A percentile compares a stretch with the other conserved stretches of the same genome.
Evolutionary conservation across 2,113 vertebrate species (phyloP).

Genomic region (Halcyon malimbica): DNA sequence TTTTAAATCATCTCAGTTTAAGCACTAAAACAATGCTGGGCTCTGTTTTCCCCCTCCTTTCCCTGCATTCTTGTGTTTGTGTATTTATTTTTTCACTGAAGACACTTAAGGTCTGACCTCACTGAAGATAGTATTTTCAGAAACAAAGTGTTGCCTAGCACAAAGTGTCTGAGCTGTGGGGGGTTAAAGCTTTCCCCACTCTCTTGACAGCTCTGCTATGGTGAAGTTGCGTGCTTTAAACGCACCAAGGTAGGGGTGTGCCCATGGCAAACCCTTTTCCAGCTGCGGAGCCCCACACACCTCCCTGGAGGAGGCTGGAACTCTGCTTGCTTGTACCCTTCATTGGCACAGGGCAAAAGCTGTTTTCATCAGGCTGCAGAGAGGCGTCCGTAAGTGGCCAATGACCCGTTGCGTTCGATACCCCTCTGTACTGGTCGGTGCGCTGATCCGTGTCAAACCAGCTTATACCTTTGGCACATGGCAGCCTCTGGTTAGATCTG

Average conservation of each 20-base stretch:
- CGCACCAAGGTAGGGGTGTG: neutral
- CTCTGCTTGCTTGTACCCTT: neutral
- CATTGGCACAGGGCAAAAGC: neutral
- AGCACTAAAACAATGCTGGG: neutral
- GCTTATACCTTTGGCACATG: neutral
- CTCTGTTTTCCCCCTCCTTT: neutral
- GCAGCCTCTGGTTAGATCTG: neutral
- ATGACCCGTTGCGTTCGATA: neutral
- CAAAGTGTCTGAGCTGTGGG: neutral
- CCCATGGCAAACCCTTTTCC: neutral
- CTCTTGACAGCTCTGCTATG: neutral
- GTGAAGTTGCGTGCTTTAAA: neutral
- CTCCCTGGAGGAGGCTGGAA: neutral
- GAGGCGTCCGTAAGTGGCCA: neutral
- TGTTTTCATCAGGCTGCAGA: neutral
- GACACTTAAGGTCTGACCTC: slow-evolving; percentile 6
- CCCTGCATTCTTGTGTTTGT: neutral
- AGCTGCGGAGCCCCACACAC: neutral
- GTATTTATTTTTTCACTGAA: slow-evolving; percentile 22
- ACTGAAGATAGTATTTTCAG: neutral
- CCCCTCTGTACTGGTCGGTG: neutral
- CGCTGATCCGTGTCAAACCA: neutral
- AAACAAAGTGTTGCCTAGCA: slow-evolving; percentile 27
- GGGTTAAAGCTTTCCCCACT: neutral
- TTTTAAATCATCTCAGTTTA: neutral